Conservation (phyloP, 1,140 invertebrate genomes). For the Drosophila repleta region DNA sequence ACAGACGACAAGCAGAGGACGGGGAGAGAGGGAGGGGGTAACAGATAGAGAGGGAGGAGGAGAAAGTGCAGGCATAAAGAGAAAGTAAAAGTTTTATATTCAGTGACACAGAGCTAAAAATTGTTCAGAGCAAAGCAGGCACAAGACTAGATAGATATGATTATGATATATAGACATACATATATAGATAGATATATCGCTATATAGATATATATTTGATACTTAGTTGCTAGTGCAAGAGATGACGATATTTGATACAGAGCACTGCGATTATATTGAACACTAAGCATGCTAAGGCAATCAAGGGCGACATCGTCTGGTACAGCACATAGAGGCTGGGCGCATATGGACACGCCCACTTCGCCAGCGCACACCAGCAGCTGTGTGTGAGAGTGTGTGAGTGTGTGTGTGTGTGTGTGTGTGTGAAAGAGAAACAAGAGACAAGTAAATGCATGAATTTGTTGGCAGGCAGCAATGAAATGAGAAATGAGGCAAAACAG, state of each 20-base stretch:
- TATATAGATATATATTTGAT: neutral
- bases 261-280: slow-evolving; percentile 77
- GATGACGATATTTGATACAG: slow-evolving; percentile 75
- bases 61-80: slow-evolving; percentile 29
- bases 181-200: neutral
- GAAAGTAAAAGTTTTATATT: slow-evolving; percentile 43
- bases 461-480: slow-evolving; percentile 25
- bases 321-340: slow-evolving; percentile 77
- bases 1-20: slow-evolving; percentile 47
- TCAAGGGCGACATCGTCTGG: slow-evolving; percentile 79
- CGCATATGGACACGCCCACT: slow-evolving; percentile 77
- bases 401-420: slow-evolving; percentile 2
- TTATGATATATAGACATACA: too few relatives aligned
- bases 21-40: slow-evolving; percentile 4
- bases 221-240: slow-evolving; percentile 22
- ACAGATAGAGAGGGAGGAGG: slow-evolving; percentile 27
- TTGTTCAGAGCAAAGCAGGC: slow-evolving; percentile 12
- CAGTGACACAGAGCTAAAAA: slow-evolving; percentile 11
- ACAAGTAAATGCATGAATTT: slow-evolving; percentile 48
- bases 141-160: neutral
- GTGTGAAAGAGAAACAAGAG: slow-evolving; percentile 38
- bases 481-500: slow-evolving; percentile 33
- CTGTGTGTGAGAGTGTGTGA: slow-evolving; percentile 19
- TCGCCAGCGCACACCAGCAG: slow-evolving; percentile 67
- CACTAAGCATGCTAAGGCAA: slow-evolving; percentile 76